Base-by-base conservation (phyloP, 2,888 invertebrate genomes). In the Timandra comae region DNA sequence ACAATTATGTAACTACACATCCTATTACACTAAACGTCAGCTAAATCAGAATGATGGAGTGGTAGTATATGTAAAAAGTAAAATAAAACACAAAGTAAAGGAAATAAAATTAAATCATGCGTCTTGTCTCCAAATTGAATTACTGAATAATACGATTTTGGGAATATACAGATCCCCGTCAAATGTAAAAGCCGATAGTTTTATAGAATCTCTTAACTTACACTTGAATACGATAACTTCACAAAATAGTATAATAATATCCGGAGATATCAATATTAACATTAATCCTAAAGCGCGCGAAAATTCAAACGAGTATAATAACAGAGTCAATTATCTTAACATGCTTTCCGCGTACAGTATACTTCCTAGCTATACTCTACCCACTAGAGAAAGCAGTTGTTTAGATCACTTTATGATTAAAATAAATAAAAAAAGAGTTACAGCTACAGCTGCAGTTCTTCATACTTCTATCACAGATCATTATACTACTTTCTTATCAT, bases 221-320 rank as follows among this genome's bases (percentile, higher is more conserved):
- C 19, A 19, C n/a, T 7, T n/a, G 28, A 8, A 11, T 19, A 8
- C 12, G 8, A 28, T 12, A 5, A 3, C 9, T n/a, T 5, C 5
- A 9, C 9, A 23, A 23, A 43, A 23, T 9, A 5, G 9, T 9
- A 41, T 49, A 10, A 39, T 23, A 9, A 9, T 23, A 2, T 4
- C 9, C 5, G 23, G 23, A 5, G 23, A 23, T 9, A 5, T 23
- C 3, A 23, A 23, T 9, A 9, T 23, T n/a, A 9, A 23, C 23
- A 23, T 23, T 9, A n/a, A 9, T 9, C 23, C 23, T 8, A 9
- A 9, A 2, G 9, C n/a, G 5, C n/a, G 5, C 9, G 9, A 23
- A 5, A 5, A n/a, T 23, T 23, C 23, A 3, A 5, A 3, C 6
- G 16, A 16, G 6, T 16, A 16, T 16, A 16, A 16, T 5, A 23